These are phyloP conservation scores for Pristionchus maxplancki DNA, from an alignment of 2,888 invertebrate species.

Conservation along the genomic window DNA sequence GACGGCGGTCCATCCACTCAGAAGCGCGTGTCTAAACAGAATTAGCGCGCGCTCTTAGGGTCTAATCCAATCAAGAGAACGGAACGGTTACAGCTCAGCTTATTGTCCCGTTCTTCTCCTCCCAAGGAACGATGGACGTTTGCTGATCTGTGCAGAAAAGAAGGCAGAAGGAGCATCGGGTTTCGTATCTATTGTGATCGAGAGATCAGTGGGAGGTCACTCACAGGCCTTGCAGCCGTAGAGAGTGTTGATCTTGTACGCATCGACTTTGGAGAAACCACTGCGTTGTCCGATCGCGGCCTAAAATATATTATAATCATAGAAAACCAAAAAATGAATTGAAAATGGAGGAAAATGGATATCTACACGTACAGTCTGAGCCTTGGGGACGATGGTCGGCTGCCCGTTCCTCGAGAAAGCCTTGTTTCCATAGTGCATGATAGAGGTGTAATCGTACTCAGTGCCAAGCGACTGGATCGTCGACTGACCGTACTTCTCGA, in stretches of 20 bases:
- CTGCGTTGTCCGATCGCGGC: constrained; percentile 74
- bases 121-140: not conserved
- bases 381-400: constrained; percentile 76
- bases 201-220: constrained; percentile 27
- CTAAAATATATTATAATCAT: not conserved
- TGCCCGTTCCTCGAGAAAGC: constrained; percentile 76
- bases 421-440: constrained; percentile 76
- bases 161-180: not conserved
- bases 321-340: not conserved
- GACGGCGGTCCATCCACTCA: not conserved
- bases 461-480: constrained; percentile 75
- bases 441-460: constrained; percentile 74
- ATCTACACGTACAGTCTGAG: constrained; percentile 47
- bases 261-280: constrained; percentile 75
- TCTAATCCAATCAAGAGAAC: constrained; percentile 33
- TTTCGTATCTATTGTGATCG: constrained; percentile 48
- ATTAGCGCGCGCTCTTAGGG: not conserved
- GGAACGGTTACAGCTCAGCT: not conserved
- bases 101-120: not conserved
- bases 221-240: constrained; percentile 72
- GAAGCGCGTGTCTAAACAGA: constrained; percentile 45
- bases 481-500: constrained; percentile 75
- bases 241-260: constrained; percentile 74
- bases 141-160: constrained; percentile 11
- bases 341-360: too few species aligned